These are phyloP conservation scores for Natator depressus DNA, from an alignment of 2,113 vertebrate genomes.

Conservation along the genomic window DNA sequence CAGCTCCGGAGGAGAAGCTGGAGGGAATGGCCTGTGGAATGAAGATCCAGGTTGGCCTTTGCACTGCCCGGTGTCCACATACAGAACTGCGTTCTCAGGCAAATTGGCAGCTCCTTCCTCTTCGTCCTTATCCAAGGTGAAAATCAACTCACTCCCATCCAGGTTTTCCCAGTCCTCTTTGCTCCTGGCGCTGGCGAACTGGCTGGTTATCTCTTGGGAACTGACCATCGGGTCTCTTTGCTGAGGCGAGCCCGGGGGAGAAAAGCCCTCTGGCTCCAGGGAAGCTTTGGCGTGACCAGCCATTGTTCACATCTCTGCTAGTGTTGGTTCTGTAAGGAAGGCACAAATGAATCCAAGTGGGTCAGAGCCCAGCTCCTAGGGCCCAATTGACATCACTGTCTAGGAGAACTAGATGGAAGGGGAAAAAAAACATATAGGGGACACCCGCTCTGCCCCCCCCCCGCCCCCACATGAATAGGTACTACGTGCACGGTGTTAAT, in stretches of 20 bases:
- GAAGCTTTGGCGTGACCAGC: slow-evolving; percentile 68
- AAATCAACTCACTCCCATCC: slow-evolving; percentile 77
- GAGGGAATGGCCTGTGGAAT: slow-evolving; percentile 71
- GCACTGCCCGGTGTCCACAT: neutral
- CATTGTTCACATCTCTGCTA: slow-evolving; percentile 76
- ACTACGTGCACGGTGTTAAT: too few relatives aligned
- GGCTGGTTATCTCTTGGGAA: slow-evolving; percentile 79
- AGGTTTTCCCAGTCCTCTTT: slow-evolving; percentile 76
- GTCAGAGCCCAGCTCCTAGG: neutral
- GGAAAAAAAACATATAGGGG: too few relatives aligned
- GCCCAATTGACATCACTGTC: too few relatives aligned
- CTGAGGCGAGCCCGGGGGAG: neutral
- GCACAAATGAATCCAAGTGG: neutral
- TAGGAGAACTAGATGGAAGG: too few relatives aligned
- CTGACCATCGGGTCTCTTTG: neutral
- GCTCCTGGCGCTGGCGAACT: slow-evolving; percentile 70
- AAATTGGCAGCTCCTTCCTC: slow-evolving; percentile 37
- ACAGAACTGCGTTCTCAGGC: neutral
- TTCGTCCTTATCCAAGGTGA: slow-evolving; percentile 73
- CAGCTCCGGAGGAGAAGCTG: slow-evolving; percentile 55
- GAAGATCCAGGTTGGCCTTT: neutral
- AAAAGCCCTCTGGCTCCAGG: neutral
- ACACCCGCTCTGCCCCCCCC: too few relatives aligned
- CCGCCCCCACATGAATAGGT: too few relatives aligned
- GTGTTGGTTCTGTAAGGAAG: neutral